Conservation (phyloP, 2,113 vertebrate species). For the Xiphophorus maculatus region DNA sequence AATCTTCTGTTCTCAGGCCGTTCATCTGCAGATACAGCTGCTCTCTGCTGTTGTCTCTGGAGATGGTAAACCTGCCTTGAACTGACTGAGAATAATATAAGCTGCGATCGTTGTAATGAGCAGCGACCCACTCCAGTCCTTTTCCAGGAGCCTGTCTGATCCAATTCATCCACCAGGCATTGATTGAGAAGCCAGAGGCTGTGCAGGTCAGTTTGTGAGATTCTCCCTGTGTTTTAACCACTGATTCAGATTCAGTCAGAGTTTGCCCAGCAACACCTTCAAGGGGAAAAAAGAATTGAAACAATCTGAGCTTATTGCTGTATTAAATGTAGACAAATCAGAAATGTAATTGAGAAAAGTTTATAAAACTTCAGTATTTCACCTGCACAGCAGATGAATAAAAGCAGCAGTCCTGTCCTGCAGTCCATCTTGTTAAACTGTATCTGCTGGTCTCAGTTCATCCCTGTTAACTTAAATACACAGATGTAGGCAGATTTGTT, state of each 20-base stretch:
- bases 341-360: too few species aligned
- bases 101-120: rapidly evolving
- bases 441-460: neutral
- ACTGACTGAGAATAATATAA: neutral
- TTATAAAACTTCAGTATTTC: too few species aligned
- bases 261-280: too few species aligned
- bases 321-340: too few species aligned
- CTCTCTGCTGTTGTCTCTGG: neutral
- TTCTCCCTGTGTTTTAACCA: too few species aligned
- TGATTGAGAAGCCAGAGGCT: too few species aligned
- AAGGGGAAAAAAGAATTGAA: too few species aligned
- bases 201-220: too few species aligned
- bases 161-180: neutral
- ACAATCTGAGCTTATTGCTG: too few species aligned
- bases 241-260: too few species aligned
- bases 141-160: constrained; percentile 3
- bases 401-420: constrained; percentile 2
- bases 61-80: neutral
- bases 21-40: neutral
- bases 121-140: neutral
- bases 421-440: neutral
- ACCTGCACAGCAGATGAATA: neutral
- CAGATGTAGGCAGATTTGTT: too few species aligned
- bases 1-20: neutral
- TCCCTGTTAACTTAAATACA: too few species aligned